These are phyloP conservation scores for Proterorhinus semilunaris DNA, from an alignment of 2,113 vertebrate genomes.

Conservation along the genomic window DNA sequence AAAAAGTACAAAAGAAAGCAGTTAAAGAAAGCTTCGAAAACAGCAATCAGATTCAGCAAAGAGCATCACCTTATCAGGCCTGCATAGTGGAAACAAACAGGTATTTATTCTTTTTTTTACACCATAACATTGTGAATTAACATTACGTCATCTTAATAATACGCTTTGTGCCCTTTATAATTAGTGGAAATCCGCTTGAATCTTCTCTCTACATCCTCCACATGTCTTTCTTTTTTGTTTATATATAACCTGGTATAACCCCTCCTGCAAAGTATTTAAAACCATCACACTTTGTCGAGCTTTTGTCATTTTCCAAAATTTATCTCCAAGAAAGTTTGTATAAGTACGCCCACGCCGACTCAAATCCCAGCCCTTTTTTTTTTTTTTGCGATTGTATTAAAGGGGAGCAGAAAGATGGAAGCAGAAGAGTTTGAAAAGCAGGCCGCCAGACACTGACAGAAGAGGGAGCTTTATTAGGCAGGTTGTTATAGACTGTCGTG, in stretches of 20 bases:
- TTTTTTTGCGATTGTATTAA: constrained; percentile 12
- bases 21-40: no score
- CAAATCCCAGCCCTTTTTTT: neutral
- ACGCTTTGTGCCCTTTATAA: no score
- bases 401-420: constrained; percentile 9
- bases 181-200: neutral
- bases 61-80: no score
- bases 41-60: no score
- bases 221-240: neutral
- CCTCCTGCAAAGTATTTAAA: neutral
- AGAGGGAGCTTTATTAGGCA: constrained; percentile 44
- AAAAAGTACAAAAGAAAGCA: no score
- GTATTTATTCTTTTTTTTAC: no score
- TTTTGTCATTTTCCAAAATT: constrained; percentile 6
- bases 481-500: constrained; percentile 54
- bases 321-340: neutral
- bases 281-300: neutral
- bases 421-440: constrained; percentile 11
- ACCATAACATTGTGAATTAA: no score
- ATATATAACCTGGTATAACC: neutral
- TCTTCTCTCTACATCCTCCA: neutral
- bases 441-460: constrained; percentile 4
- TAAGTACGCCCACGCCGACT: constrained; percentile 11
- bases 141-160: no score
- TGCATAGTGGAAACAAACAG: no score